phyloP scores from a whole-genome alignment of 2,888 invertebrate genomes.

The Teleogryllus oceanicus region DNA sequence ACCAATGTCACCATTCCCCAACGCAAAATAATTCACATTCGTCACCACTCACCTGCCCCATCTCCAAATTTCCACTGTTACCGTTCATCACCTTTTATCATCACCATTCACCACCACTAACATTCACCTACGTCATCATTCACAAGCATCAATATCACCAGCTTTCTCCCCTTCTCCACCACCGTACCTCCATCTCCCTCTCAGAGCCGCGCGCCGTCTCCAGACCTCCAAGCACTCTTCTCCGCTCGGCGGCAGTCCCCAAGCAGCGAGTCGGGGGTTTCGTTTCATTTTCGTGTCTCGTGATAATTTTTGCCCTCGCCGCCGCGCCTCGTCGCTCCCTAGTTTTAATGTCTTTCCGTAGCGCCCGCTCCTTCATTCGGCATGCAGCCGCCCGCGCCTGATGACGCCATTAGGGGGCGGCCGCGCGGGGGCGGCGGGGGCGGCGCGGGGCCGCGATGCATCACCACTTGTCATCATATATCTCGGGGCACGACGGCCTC shows the following conservation, averaged over 20 bases:
- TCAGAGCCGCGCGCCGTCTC: not conserved
- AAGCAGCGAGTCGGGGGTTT: not conserved
- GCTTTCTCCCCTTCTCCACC: not conserved
- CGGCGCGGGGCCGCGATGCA: slow-evolving; percentile 3
- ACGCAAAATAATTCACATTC: too few relatives aligned
- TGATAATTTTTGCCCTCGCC: slow-evolving; percentile 6
- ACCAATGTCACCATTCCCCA: too few relatives aligned
- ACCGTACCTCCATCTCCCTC: not conserved
- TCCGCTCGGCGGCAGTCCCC: not conserved
- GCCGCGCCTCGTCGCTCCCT: not conserved
- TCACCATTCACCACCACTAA: too few relatives aligned
- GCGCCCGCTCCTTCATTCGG: slow-evolving; percentile 2
- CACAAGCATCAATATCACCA: not conserved
- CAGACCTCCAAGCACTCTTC: not conserved
- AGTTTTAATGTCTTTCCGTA: not conserved
- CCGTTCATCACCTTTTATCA: too few relatives aligned
- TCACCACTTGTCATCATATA: slow-evolving; percentile 18
- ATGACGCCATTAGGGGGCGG: not conserved
- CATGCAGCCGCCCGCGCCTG: not conserved
- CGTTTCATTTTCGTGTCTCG: not conserved
- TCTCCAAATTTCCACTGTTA: too few relatives aligned
- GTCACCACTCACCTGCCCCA: too few relatives aligned
- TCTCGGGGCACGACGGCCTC: not conserved
- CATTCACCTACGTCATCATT: not conserved
- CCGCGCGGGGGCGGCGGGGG: not conserved